Conservation (phyloP, 2,797 vertebrate species). For the Alcedo quadribrachys region DNA sequence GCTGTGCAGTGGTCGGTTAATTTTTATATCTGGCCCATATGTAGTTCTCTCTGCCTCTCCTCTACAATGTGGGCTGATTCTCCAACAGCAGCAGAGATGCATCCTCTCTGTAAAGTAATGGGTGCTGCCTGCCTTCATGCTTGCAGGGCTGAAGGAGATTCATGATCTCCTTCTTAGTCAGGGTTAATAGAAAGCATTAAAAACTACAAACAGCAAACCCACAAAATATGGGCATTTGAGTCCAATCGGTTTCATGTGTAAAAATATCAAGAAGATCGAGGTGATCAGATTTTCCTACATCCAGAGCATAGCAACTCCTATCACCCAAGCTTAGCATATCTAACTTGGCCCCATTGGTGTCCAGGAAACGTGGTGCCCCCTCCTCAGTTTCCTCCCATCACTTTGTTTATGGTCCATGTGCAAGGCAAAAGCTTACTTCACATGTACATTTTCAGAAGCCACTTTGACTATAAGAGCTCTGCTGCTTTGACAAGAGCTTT, state of each 20-base stretch:
- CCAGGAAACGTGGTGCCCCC: not conserved
- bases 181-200: not conserved
- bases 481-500: not conserved
- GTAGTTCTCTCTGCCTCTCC: not conserved
- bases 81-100: not conserved
- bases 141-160: not conserved
- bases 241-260: not conserved
- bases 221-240: not conserved
- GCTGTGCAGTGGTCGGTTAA: not conserved
- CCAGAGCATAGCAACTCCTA: not conserved
- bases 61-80: not conserved
- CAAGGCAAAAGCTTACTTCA: not conserved
- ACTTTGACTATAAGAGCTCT: not conserved
- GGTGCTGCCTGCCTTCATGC: rapidly evolving
- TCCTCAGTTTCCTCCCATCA: rapidly evolving
- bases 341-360: rapidly evolving
- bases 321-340: rapidly evolving
- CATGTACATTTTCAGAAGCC: not conserved
- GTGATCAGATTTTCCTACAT: not conserved
- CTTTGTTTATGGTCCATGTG: not conserved
- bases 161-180: not conserved
- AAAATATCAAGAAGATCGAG: not conserved
- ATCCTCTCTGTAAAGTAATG: not conserved
- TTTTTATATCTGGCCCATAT: not conserved
- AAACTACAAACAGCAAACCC: not conserved